A percentile compares a stretch with the other conserved stretches of the same genome.
Evolutionary conservation across 2,797 vertebrate species (phyloP).

Genomic region (Gobionotothen gibberifrons): DNA sequence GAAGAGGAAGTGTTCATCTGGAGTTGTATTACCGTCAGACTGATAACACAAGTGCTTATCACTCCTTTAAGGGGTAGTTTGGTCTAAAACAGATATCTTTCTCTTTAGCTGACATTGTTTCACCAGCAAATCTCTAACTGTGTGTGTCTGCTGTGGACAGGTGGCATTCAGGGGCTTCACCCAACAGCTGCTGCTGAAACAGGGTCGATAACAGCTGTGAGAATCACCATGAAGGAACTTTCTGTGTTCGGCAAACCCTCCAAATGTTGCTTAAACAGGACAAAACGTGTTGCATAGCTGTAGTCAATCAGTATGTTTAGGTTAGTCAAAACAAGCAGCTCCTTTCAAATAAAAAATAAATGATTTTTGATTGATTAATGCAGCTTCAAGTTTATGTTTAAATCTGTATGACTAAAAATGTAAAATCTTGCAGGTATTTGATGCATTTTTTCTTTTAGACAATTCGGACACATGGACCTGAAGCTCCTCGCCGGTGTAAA

Average conservation of each 20-base stretch:
- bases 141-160: not conserved
- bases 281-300: slow-evolving; percentile 2
- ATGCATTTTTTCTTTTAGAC: slow-evolving; percentile 21
- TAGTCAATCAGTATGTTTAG: not conserved
- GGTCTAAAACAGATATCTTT: not conserved
- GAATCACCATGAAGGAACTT: not conserved
- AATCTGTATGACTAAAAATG: slow-evolving; percentile 15
- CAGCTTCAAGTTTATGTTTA: slow-evolving; percentile 38
- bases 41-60: not conserved
- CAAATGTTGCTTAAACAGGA: not conserved
- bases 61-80: not conserved
- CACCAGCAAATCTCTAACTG: slow-evolving; percentile 2
- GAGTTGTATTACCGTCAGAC: not conserved
- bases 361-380: slow-evolving; percentile 1
- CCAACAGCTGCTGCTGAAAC: slow-evolving; percentile 3
- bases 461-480: slow-evolving; percentile 19
- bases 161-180: not conserved
- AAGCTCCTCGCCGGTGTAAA: slow-evolving; percentile 68
- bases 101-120: not conserved
- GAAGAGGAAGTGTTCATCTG: not conserved
- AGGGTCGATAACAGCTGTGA: not conserved
- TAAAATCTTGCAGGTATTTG: slow-evolving; percentile 21
- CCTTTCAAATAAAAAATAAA: not conserved
- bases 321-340: not conserved
- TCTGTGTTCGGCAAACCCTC: not conserved